Conservation (phyloP, 2,888 invertebrate species). For the Monopis laevigella region DNA sequence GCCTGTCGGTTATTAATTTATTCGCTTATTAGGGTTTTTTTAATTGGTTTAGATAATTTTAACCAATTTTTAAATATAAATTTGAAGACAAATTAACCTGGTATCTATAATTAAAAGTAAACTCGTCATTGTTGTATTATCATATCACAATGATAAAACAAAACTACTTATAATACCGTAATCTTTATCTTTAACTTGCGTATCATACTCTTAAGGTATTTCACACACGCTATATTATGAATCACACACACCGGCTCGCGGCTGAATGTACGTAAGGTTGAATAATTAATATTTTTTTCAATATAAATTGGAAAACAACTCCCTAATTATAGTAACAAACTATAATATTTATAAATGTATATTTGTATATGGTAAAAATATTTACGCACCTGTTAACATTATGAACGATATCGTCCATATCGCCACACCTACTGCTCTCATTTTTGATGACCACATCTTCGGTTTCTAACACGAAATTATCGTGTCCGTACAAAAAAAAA, state of each 20-base stretch:
- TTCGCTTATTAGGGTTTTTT: too few relatives aligned
- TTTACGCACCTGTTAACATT: slow-evolving; percentile 55
- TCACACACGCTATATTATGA: slow-evolving; percentile 6
- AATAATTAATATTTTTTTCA: too few relatives aligned
- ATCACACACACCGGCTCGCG: neutral
- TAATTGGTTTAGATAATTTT: too few relatives aligned
- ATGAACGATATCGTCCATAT: slow-evolving; percentile 52
- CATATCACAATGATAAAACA: too few relatives aligned
- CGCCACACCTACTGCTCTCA: slow-evolving; percentile 61
- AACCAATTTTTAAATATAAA: too few relatives aligned
- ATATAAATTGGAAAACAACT: too few relatives aligned
- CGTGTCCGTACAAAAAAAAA: slow-evolving; percentile 45
- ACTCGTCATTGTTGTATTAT: too few relatives aligned
- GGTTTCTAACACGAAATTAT: slow-evolving; percentile 48
- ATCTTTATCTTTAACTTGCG: too few relatives aligned
- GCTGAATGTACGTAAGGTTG: neutral
- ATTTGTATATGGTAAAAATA: neutral
- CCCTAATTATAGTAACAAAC: neutral
- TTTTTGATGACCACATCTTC: slow-evolving; percentile 48
- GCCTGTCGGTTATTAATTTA: too few relatives aligned
- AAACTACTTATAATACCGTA: too few relatives aligned
- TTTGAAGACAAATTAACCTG: too few relatives aligned
- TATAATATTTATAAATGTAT: neutral
- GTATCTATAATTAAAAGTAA: too few relatives aligned
- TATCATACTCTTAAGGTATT: slow-evolving; percentile 1